These are phyloP conservation scores for Trematomus bernacchii DNA, from an alignment of 2,797 vertebrate genomes.

Conservation along the genomic window DNA sequence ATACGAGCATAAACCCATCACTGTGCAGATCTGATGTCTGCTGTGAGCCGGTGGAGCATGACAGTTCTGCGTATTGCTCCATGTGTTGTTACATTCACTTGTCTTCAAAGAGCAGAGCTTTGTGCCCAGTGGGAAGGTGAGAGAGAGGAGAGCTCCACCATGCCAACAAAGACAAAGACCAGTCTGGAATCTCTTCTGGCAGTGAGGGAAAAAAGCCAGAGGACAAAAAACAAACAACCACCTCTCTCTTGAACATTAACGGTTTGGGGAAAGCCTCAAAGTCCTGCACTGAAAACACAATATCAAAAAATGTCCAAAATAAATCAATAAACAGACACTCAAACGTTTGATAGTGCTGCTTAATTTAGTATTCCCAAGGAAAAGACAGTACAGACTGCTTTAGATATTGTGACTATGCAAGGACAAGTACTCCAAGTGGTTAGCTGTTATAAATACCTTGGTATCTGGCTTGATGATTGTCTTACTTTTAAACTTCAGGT, in stretches of 20 bases:
- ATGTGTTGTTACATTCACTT: constrained; percentile 61
- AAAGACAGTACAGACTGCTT: constrained; percentile 30
- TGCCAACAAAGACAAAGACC: constrained; percentile 67
- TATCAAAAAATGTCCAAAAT: constrained; percentile 57
- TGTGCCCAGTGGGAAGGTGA: constrained; percentile 68
- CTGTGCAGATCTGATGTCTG: constrained; percentile 25
- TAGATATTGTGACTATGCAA: too few species aligned
- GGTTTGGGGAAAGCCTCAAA: constrained; percentile 51
- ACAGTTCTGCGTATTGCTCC: constrained; percentile 41
- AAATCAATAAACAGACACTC: constrained; percentile 66
- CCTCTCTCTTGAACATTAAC: constrained; percentile 44
- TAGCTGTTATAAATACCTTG: too few species aligned
- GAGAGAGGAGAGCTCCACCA: constrained; percentile 53
- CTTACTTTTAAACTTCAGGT: too few species aligned
- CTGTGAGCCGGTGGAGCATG: constrained; percentile 39
- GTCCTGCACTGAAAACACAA: constrained; percentile 43
- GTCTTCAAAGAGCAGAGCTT: constrained; percentile 68
- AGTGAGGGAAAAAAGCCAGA: constrained; percentile 48
- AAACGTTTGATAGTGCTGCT: constrained; percentile 45
- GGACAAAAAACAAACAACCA: constrained; percentile 47
- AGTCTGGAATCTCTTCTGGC: constrained; percentile 58
- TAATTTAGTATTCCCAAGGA: constrained; percentile 61
- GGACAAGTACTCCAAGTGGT: too few species aligned
- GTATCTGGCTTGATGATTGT: too few species aligned
- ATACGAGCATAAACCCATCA: constrained; percentile 28